Evolutionary conservation across 2,888 invertebrate genomes (phyloP).

Genomic region (Idaea dimidiata): DNA sequence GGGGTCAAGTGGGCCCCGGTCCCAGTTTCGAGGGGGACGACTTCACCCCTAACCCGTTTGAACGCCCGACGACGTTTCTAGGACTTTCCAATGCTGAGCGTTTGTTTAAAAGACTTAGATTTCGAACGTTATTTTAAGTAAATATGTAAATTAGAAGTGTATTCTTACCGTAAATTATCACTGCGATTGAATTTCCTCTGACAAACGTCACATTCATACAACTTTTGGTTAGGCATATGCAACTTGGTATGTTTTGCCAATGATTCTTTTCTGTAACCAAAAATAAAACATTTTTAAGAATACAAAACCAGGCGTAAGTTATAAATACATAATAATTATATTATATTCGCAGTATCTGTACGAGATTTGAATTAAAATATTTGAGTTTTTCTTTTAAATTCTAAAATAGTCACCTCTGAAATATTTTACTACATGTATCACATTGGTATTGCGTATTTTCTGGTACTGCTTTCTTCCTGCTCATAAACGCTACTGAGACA

Average conservation of each 20-base stretch:
- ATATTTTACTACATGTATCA: constrained; percentile 83
- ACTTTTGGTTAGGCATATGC: constrained; percentile 78
- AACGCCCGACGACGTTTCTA: too few species aligned
- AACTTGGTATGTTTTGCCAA: constrained; percentile 83
- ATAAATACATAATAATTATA: too few species aligned
- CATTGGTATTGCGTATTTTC: constrained; percentile 73
- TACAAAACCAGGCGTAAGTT: background rate
- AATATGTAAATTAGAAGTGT: background rate
- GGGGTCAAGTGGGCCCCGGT: too few species aligned
- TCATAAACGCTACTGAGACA: constrained; percentile 66
- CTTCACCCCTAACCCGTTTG: too few species aligned
- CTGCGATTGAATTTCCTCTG: constrained; percentile 81
- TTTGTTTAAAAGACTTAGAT: too few species aligned
- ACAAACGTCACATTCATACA: constrained; percentile 80
- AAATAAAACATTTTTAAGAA: constrained; percentile 4
- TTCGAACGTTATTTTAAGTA: too few species aligned
- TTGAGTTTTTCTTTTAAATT: too few species aligned
- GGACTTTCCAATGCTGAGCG: too few species aligned
- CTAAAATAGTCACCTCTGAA: constrained; percentile 64
- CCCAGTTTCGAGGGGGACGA: too few species aligned
- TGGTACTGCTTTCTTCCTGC: constrained; percentile 43
- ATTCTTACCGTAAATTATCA: constrained; percentile 74
- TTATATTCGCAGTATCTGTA: too few species aligned
- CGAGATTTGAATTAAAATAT: too few species aligned
- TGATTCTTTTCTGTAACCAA: constrained; percentile 80